A percentile compares a stretch with the other conserved stretches of the same genome.
Evolutionary conservation across 2,888 invertebrate genomes (phyloP).

Genomic region (Agrochola lota): DNA sequence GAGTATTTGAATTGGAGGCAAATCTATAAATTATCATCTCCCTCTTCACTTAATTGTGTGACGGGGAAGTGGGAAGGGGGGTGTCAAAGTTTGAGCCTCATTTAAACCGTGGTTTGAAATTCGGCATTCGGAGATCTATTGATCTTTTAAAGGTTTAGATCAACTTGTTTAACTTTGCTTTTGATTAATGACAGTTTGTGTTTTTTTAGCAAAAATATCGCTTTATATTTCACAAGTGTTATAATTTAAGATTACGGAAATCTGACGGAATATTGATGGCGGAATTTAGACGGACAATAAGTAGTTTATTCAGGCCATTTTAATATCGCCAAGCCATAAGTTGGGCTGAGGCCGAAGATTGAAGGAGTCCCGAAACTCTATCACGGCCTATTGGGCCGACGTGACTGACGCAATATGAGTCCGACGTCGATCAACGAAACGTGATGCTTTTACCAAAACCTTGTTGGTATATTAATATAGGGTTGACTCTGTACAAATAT

Average conservation of each 20-base stretch:
- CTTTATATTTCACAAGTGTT: conserved; percentile 16
- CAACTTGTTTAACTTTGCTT: conserved; percentile 46
- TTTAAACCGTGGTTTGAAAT: conserved; percentile 45
- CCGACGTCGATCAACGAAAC: conserved; percentile 58
- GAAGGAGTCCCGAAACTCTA: conserved; percentile 59
- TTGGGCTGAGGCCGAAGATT: conserved; percentile 50
- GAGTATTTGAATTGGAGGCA: conserved; percentile 59
- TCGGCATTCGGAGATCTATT: conserved; percentile 42
- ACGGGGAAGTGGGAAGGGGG: conserved; percentile 31
- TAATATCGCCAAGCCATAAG: conserved; percentile 41
- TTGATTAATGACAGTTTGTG: conserved; percentile 52
- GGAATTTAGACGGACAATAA: too few relatives aligned
- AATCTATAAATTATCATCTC: conserved; percentile 67
- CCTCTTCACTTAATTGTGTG: conserved; percentile 58
- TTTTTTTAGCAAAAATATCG: conserved; percentile 34
- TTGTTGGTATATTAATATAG: conserved; percentile 13
- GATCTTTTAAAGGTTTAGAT: conserved; percentile 53
- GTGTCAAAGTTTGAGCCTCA: conserved; percentile 52
- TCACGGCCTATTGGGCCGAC: conserved; percentile 61
- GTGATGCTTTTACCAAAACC: conserved; percentile 64
- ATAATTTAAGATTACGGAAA: neutral
- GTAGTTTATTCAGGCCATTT: conserved; percentile 42
- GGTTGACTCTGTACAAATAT: conserved; percentile 21
- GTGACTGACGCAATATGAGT: conserved; percentile 58
- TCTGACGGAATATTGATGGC: neutral